Base-by-base conservation (phyloP, 1,140 invertebrate genomes). In the Drosophila chauvacae region DNA sequence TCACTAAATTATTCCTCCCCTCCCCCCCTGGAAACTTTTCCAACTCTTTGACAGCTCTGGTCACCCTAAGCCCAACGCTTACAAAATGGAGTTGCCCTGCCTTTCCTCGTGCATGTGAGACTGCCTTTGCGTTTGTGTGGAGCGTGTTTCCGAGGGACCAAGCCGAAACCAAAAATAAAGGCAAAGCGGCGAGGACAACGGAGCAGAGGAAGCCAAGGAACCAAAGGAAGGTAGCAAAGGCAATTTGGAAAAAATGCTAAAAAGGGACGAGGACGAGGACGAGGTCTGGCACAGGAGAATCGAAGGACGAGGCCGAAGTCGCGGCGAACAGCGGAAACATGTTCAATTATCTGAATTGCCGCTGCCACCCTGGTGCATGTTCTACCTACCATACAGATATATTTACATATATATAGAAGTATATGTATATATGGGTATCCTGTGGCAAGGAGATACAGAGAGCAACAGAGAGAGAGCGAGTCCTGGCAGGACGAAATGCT, bases 261-360 rank as follows among this genome's bases (percentile, higher is more conserved):
- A 78, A 88, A 50, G 63, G 80, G 84, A 50, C 68, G 37, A 59
- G 65, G 44, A 59, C 69, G 69, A 72, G 57, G 59, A 35, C 33
- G 33, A 45, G 44, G 13, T 28, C 50, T 39, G 35, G 35, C 39
- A 66, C 30, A 48, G 42, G 61, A n/a, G 62, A 30, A 68, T 70
- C 66, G 66, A 70, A 61, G 53, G 56, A 73, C 63, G 56, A 61
- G 74, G 50, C 45, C 57, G 64, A 77, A 45, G 73, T 42, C 30
- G 70, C 45, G 69, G 50, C 65, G 48, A 65, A 60, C 66, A 57
- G 77, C 83, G 77, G 80, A 88, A 87, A 78, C 84, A 87, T 87
- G 84, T 87, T 87, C 85, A 88, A 88, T 88, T 90, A 88, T 78
- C 78, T 56, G 68, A 61, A 58, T 83, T 81, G 81, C 56, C 75